Evolutionary conservation across 2,113 vertebrate species (phyloP).

Genomic region (Choloepus hoffmanni): DNA sequence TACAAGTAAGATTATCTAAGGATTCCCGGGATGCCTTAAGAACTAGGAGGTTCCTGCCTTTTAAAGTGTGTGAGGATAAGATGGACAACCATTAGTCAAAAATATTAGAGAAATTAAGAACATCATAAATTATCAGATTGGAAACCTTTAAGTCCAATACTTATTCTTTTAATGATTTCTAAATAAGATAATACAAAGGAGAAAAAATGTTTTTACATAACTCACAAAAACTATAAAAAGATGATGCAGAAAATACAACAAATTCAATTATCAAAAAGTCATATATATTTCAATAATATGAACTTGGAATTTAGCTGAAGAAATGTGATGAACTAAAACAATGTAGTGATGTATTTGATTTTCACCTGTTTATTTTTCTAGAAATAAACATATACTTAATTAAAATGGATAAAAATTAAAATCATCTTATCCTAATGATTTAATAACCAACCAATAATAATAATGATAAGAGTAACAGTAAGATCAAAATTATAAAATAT

Average conservation of each 20-base stretch:
- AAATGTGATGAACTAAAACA: constrained; percentile 23
- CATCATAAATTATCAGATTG: neutral
- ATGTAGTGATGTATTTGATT: neutral
- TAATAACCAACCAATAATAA: neutral
- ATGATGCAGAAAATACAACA: neutral
- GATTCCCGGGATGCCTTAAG: neutral
- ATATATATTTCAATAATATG: neutral
- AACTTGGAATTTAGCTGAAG: neutral
- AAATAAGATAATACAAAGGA: neutral
- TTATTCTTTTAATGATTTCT: neutral
- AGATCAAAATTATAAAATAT: neutral
- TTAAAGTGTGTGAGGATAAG: neutral
- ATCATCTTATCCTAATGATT: neutral
- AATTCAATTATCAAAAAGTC: neutral
- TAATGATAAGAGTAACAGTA: neutral
- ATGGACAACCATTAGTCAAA: neutral
- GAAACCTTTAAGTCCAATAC: neutral
- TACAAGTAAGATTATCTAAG: neutral
- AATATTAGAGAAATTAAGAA: neutral
- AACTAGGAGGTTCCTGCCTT: neutral
- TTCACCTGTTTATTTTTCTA: neutral
- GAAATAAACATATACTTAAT: neutral
- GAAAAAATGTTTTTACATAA: neutral
- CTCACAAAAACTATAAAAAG: constrained; percentile 15
- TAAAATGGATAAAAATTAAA: constrained; percentile 25